A percentile compares a stretch with the other conserved stretches of the same genome.
Conservation (phyloP, 2,113 vertebrate species). For the Emydocephalus ijimae region DNA sequence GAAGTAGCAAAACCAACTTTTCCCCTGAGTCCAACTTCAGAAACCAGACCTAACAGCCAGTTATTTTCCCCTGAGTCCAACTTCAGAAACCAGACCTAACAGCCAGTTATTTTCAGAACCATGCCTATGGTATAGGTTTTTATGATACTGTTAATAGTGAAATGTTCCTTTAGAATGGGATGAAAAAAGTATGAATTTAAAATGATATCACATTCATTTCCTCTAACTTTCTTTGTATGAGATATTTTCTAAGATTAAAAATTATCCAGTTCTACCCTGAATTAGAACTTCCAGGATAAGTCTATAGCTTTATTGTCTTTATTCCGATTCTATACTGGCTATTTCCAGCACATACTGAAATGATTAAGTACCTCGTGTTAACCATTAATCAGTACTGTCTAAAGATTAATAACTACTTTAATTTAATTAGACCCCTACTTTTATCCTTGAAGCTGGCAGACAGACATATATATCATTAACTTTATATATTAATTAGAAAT, state of each 20-base stretch:
- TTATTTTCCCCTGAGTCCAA: background rate
- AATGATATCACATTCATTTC: background rate
- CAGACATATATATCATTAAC: slow-evolving; percentile 44
- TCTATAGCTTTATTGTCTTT: background rate
- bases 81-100: background rate
- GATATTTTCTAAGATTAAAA: background rate
- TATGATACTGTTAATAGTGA: background rate
- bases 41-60: background rate
- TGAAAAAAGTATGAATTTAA: background rate
- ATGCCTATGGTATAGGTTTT: background rate
- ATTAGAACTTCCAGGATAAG: background rate
- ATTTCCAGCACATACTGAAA: slow-evolving; percentile 46
- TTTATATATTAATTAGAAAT: slow-evolving; percentile 52
- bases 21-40: background rate
- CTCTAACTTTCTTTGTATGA: background rate
- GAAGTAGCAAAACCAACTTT: background rate
- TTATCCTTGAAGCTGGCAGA: slow-evolving; percentile 45
- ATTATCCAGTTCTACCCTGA: rapidly evolving
- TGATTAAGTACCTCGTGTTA: slow-evolving; percentile 52
- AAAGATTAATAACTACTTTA: slow-evolving; percentile 62
- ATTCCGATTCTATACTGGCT: background rate
- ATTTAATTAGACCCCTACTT: slow-evolving; percentile 62
- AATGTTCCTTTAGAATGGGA: background rate
- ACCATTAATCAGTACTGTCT: slow-evolving; percentile 67
- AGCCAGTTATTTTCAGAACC: background rate